phyloP scores from a whole-genome alignment of 2,888 invertebrate genomes.

The Machimus atricapillus region DNA sequence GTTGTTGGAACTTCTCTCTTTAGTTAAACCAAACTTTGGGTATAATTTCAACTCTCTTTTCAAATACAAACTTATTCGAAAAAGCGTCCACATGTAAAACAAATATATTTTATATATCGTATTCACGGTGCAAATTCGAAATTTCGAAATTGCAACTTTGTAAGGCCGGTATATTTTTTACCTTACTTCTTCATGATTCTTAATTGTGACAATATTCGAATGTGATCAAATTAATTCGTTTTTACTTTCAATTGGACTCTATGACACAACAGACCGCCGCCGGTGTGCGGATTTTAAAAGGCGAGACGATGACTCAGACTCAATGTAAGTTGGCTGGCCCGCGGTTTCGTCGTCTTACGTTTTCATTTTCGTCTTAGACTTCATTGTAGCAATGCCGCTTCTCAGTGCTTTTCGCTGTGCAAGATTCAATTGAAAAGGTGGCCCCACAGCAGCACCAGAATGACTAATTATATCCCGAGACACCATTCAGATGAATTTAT shows the following conservation, averaged over 20 bases:
- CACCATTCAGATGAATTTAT: background rate
- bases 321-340: background rate
- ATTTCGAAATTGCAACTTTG: background rate
- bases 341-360: background rate
- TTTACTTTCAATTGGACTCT: conserved; percentile 15
- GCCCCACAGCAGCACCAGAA: background rate
- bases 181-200: background rate
- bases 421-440: background rate
- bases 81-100: background rate
- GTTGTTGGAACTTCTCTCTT: conserved; percentile 38
- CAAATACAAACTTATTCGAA: background rate
- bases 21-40: background rate
- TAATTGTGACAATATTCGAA: background rate
- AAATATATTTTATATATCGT: background rate
- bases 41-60: background rate
- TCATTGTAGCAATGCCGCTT: background rate
- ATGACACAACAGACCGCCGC: background rate
- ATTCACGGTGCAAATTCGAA: background rate
- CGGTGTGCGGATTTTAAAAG: background rate
- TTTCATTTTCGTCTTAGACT: background rate
- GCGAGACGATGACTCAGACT: conserved; percentile 12
- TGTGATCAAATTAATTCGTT: background rate
- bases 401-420: background rate
- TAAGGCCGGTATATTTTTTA: background rate
- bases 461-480: background rate